Percentiles rank a stretch among this genome's conserved stretches.
These are phyloP conservation scores for Trissolcus brochymenae DNA, from an alignment of 2,888 invertebrate genomes.

Conservation along the genomic window DNA sequence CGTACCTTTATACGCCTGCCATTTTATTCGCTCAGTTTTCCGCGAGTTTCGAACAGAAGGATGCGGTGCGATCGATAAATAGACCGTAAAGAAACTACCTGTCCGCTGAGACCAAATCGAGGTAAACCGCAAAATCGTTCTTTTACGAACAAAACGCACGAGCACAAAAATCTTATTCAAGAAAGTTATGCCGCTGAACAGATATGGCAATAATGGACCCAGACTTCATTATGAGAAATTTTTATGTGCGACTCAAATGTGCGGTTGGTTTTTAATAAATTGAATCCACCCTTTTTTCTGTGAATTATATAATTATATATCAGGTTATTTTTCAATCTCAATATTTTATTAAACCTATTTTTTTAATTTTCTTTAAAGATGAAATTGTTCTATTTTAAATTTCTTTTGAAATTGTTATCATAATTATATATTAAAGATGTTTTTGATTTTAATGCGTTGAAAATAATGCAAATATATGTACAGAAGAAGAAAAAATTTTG, in stretches of 20 bases:
- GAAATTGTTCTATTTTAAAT: too few species aligned
- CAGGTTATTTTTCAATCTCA: neutral
- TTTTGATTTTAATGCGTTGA: too few species aligned
- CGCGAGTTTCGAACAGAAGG: constrained; percentile 57
- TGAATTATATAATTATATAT: neutral
- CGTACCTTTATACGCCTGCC: constrained; percentile 49
- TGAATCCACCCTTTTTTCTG: too few species aligned
- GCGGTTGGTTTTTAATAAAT: too few species aligned
- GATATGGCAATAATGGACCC: constrained; percentile 31
- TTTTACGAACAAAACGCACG: constrained; percentile 63
- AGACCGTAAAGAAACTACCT: constrained; percentile 57
- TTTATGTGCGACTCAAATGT: too few species aligned
- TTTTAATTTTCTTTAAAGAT: too few species aligned
- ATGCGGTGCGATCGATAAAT: constrained; percentile 57
- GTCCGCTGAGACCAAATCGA: constrained; percentile 53
- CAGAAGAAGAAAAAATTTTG: neutral
- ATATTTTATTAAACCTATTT: too few species aligned
- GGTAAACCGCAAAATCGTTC: constrained; percentile 64
- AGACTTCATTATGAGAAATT: constrained; percentile 11
- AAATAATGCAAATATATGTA: neutral
- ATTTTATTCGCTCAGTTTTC: constrained; percentile 58
- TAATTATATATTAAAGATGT: too few species aligned
- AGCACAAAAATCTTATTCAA: constrained; percentile 20
- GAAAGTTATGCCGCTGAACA: constrained; percentile 35
- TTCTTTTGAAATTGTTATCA: too few species aligned